phyloP scores from a whole-genome alignment of 2,888 invertebrate genomes.

The Aplocera efformata region DNA sequence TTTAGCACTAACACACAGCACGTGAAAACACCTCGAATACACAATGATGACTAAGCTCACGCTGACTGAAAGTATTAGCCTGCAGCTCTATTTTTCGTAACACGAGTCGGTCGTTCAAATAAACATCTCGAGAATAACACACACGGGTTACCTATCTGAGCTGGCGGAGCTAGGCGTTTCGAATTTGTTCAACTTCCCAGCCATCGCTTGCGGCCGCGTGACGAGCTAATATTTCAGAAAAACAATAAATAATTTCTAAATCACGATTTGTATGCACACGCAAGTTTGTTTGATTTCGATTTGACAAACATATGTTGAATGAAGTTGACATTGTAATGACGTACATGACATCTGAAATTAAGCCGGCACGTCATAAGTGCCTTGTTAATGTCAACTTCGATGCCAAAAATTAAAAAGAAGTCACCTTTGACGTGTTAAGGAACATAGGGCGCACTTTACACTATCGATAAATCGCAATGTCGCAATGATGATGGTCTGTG shows the following conservation, averaged over 20 bases:
- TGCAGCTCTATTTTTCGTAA: slow-evolving; percentile 53
- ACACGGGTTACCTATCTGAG: slow-evolving; percentile 89
- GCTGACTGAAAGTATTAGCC: slow-evolving; percentile 53
- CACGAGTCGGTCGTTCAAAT: slow-evolving; percentile 72
- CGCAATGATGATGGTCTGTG: too few relatives aligned
- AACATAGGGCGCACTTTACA: too few relatives aligned
- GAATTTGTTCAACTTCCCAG: slow-evolving; percentile 82
- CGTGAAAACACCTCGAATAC: slow-evolving; percentile 43
- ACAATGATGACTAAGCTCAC: slow-evolving; percentile 50
- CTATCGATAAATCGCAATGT: too few relatives aligned
- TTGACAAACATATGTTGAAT: slow-evolving; percentile 1
- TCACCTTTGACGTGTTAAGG: too few relatives aligned
- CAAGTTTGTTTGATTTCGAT: slow-evolving; percentile 26
- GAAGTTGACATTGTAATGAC: slow-evolving; percentile 9
- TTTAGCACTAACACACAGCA: slow-evolving; percentile 50
- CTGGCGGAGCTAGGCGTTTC: slow-evolving; percentile 95
- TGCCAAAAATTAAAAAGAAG: too few relatives aligned
- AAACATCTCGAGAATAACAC: slow-evolving; percentile 64
- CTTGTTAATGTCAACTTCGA: too few relatives aligned
- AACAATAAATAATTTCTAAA: slow-evolving; percentile 34
- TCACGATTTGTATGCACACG: slow-evolving; percentile 52
- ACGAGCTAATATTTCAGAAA: slow-evolving; percentile 32
- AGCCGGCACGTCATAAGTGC: too few relatives aligned
- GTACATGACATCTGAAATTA: neutral
- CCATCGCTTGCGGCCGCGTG: slow-evolving; percentile 56